Conservation (phyloP, 2,797 vertebrate genomes). For the Triplophysa bombifrons region DNA sequence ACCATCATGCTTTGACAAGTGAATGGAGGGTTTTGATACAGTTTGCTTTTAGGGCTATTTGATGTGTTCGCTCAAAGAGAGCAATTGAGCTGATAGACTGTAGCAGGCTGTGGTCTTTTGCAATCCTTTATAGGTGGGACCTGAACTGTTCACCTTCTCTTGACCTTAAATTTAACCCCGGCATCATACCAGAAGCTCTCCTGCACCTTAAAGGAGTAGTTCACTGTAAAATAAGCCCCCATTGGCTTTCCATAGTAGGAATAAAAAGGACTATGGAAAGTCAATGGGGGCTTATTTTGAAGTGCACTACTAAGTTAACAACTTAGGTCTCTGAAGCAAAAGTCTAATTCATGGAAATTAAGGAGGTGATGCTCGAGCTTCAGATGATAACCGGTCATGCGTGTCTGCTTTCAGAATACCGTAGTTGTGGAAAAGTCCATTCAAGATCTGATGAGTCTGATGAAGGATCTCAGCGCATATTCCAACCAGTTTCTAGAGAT, state of each 20-base stretch:
- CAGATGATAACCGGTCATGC: background rate
- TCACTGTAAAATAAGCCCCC: too few species aligned
- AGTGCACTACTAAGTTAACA: background rate
- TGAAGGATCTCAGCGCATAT: conserved; percentile 95
- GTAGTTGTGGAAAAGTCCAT: conserved; percentile 97
- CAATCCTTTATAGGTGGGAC: background rate
- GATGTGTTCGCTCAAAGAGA: conserved; percentile 39
- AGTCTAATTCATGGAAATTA: conserved; percentile 5
- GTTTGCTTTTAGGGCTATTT: conserved; percentile 42
- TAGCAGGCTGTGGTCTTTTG: background rate
- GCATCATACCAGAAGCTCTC: background rate
- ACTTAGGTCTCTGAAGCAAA: conserved; percentile 8
- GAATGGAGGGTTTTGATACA: conserved; percentile 52
- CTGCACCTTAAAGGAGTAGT: background rate
- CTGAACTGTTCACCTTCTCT: background rate
- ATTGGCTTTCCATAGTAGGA: too few species aligned
- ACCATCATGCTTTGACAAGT: conserved; percentile 61
- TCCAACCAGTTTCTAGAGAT: conserved; percentile 98
- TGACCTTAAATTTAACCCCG: conserved; percentile 8
- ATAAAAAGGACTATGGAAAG: too few species aligned
- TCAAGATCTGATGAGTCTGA: conserved; percentile 94
- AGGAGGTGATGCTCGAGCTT: conserved; percentile 13
- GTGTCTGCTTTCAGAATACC: conserved; percentile 80
- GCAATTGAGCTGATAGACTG: conserved; percentile 35
- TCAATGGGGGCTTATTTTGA: too few species aligned